A percentile compares a stretch with the other conserved stretches of the same genome.
phyloP scores from a whole-genome alignment of 2,797 vertebrate species.

The Enteromius afrohamiltoni region DNA sequence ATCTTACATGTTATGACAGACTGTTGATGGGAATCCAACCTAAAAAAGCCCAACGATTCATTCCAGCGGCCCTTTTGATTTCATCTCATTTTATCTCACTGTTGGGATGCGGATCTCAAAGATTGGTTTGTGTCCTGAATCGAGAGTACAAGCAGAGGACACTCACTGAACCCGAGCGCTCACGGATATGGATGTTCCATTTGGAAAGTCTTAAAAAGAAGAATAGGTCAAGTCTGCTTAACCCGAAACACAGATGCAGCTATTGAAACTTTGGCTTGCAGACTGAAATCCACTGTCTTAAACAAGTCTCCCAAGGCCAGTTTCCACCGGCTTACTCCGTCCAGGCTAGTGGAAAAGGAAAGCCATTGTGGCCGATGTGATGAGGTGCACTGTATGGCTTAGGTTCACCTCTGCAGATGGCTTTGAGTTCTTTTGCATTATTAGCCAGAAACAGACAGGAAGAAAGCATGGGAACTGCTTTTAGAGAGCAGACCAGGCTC shows the following conservation, averaged over 20 bases:
- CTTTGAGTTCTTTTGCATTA: not conserved
- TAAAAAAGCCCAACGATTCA: not conserved
- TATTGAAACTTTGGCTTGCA: conserved; percentile 48
- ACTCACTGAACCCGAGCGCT: not conserved
- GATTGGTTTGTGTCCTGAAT: conserved; percentile 20
- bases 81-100: not conserved
- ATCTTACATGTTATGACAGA: not conserved
- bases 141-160: conserved; percentile 4
- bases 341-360: conserved; percentile 49
- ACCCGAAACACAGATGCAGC: conserved; percentile 56
- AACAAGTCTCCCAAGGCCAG: conserved; percentile 54
- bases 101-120: not conserved
- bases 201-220: conserved; percentile 59
- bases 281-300: conserved; percentile 53
- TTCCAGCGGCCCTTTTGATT: not conserved
- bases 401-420: conserved; percentile 16
- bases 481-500: conserved; percentile 1
- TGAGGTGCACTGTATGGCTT: conserved; percentile 27
- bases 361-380: conserved; percentile 39
- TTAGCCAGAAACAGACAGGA: conserved; percentile 35
- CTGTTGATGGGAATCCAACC: not conserved
- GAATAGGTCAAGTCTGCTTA: conserved; percentile 32
- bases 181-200: conserved; percentile 50
- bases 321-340: conserved; percentile 47
- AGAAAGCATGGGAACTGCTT: conserved; percentile 40